Percentiles rank a stretch among this genome's conserved stretches.
These are phyloP conservation scores for Trachelus troglodyta DNA, from an alignment of 2,888 invertebrate genomes.

Conservation along the genomic window DNA sequence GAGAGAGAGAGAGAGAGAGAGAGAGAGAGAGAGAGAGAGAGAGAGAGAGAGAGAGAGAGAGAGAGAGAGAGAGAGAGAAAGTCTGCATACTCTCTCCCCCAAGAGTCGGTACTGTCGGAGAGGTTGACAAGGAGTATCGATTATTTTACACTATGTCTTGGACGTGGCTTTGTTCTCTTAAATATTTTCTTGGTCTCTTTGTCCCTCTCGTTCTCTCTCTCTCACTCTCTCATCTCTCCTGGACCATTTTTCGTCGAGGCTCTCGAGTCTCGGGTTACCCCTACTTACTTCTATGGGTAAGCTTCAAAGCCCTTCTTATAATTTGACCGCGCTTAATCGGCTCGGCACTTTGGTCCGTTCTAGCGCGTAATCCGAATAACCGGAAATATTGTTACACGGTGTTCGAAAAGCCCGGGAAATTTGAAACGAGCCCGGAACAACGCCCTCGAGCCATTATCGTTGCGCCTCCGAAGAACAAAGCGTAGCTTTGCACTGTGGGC, in stretches of 20 bases:
- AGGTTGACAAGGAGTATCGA: neutral
- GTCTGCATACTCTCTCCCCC: neutral
- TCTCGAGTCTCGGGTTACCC: neutral
- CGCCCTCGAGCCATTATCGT: neutral
- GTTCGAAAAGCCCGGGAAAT: neutral
- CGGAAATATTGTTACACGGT: neutral
- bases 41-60: no score
- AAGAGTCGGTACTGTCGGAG: neutral
- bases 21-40: neutral
- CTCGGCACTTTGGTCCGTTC: neutral
- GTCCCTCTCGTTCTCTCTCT: neutral
- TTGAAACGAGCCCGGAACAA: neutral
- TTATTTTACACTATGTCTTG: neutral
- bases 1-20: no score
- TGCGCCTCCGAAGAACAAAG: neutral
- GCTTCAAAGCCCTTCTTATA: neutral
- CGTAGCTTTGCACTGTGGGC: neutral
- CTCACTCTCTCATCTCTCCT: neutral
- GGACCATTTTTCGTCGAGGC: conserved; percentile 3
- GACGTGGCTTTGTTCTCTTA: neutral
- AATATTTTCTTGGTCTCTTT: conserved; percentile 7
- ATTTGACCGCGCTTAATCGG: neutral
- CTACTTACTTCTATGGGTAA: neutral
- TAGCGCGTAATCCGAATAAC: neutral
- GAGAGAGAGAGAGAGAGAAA: neutral